These are phyloP conservation scores for Goniozus legneri DNA, from an alignment of 1,140 invertebrate genomes.

Conservation along the genomic window DNA sequence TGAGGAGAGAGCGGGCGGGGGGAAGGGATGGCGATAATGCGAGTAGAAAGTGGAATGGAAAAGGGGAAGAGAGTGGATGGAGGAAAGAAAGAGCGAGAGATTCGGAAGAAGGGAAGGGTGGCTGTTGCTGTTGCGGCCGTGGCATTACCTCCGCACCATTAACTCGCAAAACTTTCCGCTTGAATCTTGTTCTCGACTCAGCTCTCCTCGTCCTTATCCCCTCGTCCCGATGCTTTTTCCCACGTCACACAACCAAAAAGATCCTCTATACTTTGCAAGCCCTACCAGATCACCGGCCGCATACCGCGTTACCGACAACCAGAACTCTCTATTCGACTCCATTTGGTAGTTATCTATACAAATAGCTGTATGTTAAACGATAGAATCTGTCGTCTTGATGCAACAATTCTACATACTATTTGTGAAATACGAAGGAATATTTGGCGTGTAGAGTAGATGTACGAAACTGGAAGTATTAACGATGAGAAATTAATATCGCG, in stretches of 20 bases:
- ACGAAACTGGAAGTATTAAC: too few relatives aligned
- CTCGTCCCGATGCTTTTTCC: constrained; percentile 11
- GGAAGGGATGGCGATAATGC: constrained; percentile 3
- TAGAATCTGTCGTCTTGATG: too few relatives aligned
- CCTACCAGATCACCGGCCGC: constrained; percentile 31
- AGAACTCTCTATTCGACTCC: constrained; percentile 39
- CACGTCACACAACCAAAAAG: constrained; percentile 34
- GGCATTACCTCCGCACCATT: constrained; percentile 52
- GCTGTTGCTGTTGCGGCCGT: constrained; percentile 51
- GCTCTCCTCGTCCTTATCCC: constrained; percentile 24
- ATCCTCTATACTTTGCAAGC: constrained; percentile 43
- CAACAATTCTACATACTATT: too few relatives aligned
- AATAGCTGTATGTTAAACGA: constrained; percentile 37
- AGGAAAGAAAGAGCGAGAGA: constrained; percentile 6
- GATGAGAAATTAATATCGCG: too few relatives aligned
- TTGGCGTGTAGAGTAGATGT: too few relatives aligned
- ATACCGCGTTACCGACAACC: constrained; percentile 25
- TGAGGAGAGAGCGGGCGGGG: too few relatives aligned
- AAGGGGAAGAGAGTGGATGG: constrained; percentile 11
- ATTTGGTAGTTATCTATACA: constrained; percentile 46
- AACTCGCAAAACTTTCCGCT: constrained; percentile 55
- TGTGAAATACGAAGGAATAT: too few relatives aligned
- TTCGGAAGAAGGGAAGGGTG: constrained; percentile 21
- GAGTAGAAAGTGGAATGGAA: neutral
- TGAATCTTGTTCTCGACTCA: constrained; percentile 51